Evolutionary conservation across 1,140 invertebrate species (phyloP), one percentile per base, ranked within the genome.

Genomic region (Heterodera schachtii): DNA sequence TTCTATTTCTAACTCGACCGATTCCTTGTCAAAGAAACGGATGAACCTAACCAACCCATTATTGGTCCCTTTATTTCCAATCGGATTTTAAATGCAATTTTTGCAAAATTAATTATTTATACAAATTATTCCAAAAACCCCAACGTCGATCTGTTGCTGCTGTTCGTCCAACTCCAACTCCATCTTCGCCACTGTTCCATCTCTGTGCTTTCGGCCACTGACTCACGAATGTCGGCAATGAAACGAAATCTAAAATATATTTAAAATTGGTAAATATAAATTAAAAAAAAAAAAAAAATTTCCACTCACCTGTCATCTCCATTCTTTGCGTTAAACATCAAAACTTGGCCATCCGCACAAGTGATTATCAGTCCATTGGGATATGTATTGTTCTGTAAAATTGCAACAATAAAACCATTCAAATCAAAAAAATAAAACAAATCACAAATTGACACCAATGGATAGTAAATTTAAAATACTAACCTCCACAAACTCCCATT

Each of bases 261-360:
- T 76, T 75, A 77, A 73, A 11, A 19, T 47, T 2, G 3, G 57
- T 13, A 13, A 82, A 67, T 77, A 66, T 75, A 21, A 75, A n/a
- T n/a, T n/a, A n/a, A n/a, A n/a, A n/a, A n/a, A n/a, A n/a, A n/a
- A n/a, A n/a, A n/a, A n/a, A n/a, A n/a, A n/a, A n/a, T n/a, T n/a
- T n/a, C 46, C 11, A 78, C 11, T 16, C 21, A 90, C 86, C 88
- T 66, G 80, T 89, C 88, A 19, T 88, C 88, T 19, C 77, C 79
- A 77, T 90, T 90, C 73, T 89, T 88, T 11, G 88, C 89, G 73
- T 89, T 89, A 64, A 89, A 88, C 64, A 82, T 49, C 21, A 86
- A 60, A 47, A 80, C 71, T 57, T 82, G 64, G 9, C 84, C 84
- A 81, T 85, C 84, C 19, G 80, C 78, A 73, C 81, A 85, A 67